Conservation (phyloP, 2,797 vertebrate species). For the Ammospiza maritima region DNA sequence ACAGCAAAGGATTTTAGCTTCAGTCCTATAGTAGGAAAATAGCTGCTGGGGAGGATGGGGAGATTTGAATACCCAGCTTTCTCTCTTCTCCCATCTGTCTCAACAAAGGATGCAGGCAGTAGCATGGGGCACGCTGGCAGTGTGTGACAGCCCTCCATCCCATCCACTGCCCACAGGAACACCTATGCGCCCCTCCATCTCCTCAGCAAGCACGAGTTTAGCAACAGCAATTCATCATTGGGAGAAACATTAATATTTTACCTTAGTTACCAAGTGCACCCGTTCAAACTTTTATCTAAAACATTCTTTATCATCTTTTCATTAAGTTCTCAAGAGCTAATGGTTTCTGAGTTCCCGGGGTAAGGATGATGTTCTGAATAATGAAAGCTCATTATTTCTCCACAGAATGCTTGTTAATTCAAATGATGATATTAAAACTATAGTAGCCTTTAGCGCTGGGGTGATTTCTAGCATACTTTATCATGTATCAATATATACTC, state of each 20-base stretch:
- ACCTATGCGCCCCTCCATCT: conserved; percentile 21
- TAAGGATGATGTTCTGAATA: conserved; percentile 99
- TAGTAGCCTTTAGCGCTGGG: conserved; percentile 99
- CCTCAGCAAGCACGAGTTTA: conserved; percentile 25
- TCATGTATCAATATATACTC: conserved; percentile 99
- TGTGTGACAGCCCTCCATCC: not conserved
- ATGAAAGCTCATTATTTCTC: conserved; percentile 99
- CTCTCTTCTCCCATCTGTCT: not conserved
- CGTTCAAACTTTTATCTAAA: conserved; percentile 99
- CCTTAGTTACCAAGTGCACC: conserved; percentile 97
- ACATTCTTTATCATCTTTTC: conserved; percentile 99
- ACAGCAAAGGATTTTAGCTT: not conserved
- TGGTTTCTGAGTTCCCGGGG: conserved; percentile 97
- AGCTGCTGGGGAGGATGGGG: not conserved
- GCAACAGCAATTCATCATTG: conserved; percentile 88
- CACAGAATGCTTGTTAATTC: conserved; percentile 99
- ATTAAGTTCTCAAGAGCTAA: conserved; percentile 99
- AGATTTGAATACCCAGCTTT: not conserved
- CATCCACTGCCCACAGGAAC: not conserved
- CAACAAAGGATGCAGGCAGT: not conserved
- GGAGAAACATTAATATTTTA: conserved; percentile 97
- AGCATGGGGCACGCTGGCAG: accelerated
- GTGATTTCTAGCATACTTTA: conserved; percentile 99
- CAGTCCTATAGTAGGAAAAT: not conserved
- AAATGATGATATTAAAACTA: conserved; percentile 99